Conservation (phyloP, 2,888 invertebrate species). For the Perizoma flavofasciatum region DNA sequence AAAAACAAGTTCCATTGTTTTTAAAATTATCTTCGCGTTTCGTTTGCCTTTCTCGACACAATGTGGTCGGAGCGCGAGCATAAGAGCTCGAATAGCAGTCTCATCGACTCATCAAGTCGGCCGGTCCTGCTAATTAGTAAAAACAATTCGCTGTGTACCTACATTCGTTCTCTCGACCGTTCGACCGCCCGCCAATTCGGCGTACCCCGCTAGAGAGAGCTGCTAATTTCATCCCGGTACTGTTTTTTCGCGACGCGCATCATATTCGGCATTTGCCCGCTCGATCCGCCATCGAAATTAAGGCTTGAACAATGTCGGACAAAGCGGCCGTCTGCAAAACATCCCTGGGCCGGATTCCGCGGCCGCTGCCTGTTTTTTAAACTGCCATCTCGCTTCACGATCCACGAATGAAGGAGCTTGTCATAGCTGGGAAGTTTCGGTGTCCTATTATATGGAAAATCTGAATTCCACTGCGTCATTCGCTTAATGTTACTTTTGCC, state of each 20-base stretch:
- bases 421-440: conserved; percentile 79
- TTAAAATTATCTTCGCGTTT: conserved; percentile 47
- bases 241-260: conserved; percentile 81
- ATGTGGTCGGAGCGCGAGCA: conserved; percentile 39
- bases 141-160: conserved; percentile 74
- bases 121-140: conserved; percentile 78
- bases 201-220: conserved; percentile 81
- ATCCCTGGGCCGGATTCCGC: conserved; percentile 79
- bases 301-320: conserved; percentile 83
- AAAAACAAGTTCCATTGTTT: conserved; percentile 55
- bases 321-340: conserved; percentile 83
- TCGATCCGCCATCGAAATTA: conserved; percentile 82
- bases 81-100: conserved; percentile 43
- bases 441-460: conserved; percentile 81
- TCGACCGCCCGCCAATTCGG: conserved; percentile 82
- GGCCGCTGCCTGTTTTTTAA: conserved; percentile 76
- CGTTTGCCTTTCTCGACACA: conserved; percentile 42
- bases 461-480: conserved; percentile 62
- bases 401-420: conserved; percentile 79
- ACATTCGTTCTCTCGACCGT: conserved; percentile 67
- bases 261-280: conserved; percentile 83
- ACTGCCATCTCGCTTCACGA: conserved; percentile 73
- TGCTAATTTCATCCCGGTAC: conserved; percentile 81
- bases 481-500: conserved; percentile 53
- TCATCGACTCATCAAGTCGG: conserved; percentile 70